These are phyloP conservation scores for Desoria tigrina DNA, from an alignment of 2,888 invertebrate genomes.

Conservation along the genomic window DNA sequence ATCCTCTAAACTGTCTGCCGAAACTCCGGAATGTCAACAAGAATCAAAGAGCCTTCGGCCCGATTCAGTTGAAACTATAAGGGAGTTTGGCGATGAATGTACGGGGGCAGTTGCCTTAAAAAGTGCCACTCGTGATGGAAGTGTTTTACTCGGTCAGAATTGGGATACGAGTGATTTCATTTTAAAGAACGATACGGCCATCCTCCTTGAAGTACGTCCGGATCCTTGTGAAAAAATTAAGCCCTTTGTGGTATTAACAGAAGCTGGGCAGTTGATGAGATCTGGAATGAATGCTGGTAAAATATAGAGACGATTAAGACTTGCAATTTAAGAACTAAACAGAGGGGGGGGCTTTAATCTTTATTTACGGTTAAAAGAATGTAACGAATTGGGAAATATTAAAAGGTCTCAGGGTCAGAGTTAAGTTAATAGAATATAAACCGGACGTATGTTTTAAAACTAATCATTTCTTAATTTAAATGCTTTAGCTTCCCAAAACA, in stretches of 20 bases:
- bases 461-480: too few relatives aligned
- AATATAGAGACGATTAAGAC: too few relatives aligned
- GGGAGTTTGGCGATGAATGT: slow-evolving; percentile 29
- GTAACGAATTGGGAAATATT: too few relatives aligned
- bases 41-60: not conserved
- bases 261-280: slow-evolving; percentile 41
- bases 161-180: slow-evolving; percentile 40
- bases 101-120: slow-evolving; percentile 41
- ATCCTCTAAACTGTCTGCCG: not conserved
- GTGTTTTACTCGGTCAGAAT: slow-evolving; percentile 43
- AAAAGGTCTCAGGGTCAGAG: too few relatives aligned
- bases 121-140: slow-evolving; percentile 31
- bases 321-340: too few relatives aligned
- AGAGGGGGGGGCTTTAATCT: too few relatives aligned
- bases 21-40: slow-evolving; percentile 10
- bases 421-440: too few relatives aligned
- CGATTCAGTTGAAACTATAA: not conserved
- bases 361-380: too few relatives aligned
- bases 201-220: slow-evolving; percentile 44
- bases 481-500: too few relatives aligned
- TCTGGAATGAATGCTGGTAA: slow-evolving; percentile 41
- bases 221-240: slow-evolving; percentile 41
- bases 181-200: slow-evolving; percentile 36
- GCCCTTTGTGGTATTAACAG: slow-evolving; percentile 40
- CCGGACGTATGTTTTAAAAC: too few relatives aligned